Evolutionary conservation across 2,888 invertebrate genomes (phyloP).

Genomic region (Eudemis profundana): DNA sequence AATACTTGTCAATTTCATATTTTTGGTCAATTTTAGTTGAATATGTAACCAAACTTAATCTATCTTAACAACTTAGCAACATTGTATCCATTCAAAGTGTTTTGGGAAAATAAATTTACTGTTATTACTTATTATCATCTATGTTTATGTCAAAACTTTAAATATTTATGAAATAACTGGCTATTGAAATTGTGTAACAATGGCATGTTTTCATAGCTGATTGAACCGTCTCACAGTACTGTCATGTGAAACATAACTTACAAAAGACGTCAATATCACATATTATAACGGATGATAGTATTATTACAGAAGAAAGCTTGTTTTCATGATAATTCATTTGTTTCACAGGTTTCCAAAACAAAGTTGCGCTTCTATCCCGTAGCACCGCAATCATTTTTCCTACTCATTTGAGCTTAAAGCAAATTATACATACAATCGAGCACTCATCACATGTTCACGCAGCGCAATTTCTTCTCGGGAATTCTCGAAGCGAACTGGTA

Average conservation of each 20-base stretch:
- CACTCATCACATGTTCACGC: constrained; percentile 89
- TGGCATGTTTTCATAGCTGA: constrained; percentile 25
- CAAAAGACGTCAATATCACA: constrained; percentile 38
- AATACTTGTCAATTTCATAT: constrained; percentile 55
- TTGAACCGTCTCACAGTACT: constrained; percentile 9
- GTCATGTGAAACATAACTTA: constrained; percentile 15
- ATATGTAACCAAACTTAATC: constrained; percentile 39
- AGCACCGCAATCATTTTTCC: constrained; percentile 22
- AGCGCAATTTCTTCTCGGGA: constrained; percentile 90
- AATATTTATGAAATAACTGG: constrained; percentile 38
- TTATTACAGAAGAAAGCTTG: constrained; percentile 14
- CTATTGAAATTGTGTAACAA: constrained; percentile 39
- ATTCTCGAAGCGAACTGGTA: constrained; percentile 90
- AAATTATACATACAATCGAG: constrained; percentile 25
- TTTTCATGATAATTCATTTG: constrained; percentile 5
- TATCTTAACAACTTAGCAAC: constrained; percentile 23
- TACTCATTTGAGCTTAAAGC: constrained; percentile 38
- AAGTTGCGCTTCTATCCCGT: constrained; percentile 1
- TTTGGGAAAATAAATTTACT: constrained; percentile 28
- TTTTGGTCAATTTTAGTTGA: constrained; percentile 41
- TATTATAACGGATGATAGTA: constrained; percentile 30
- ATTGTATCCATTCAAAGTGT: constrained; percentile 23
- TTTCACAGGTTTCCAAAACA: constrained; percentile 22
- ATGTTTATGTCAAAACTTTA: constrained; percentile 29
- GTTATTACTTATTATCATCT: constrained; percentile 10